Base-by-base conservation (phyloP, 2,113 vertebrate genomes). In the Poeciliopsis prolifica region DNA sequence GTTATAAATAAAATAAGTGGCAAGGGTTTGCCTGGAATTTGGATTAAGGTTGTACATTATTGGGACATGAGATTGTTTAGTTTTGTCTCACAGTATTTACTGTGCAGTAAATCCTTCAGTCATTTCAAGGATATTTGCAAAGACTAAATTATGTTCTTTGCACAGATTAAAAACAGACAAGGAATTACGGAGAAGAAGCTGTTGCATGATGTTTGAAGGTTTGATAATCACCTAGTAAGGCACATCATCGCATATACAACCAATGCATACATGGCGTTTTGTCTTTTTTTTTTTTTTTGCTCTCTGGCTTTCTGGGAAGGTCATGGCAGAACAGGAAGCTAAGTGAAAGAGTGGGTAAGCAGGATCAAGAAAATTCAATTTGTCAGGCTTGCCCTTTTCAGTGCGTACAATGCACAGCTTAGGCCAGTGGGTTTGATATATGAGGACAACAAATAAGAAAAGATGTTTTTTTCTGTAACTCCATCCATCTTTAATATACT, bases 281-380 rank as follows among this genome's bases (percentile, higher is more conserved):
- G 65, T 68, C 66, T 48, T 58, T 75, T 35, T 35, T 35, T 75
- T 66, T 65, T 73, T 67, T 68, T 63, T 48, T 26, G 67, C 64
- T 48, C 64, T 24, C 12, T 62, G 63, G 58, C 68, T 85, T 31
- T 85, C 60, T 74, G 33, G 80, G 42, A 37, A 64, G 74, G 76
- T 42, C 65, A 58, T 1, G 40, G n/a, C 75, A 62, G 48, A 71
- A 65, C 77, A 79, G 66, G 61, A 70, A 79, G 86, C 82, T 84
- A 72, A 82, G 75, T 82, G 79, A 87, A 75, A 70, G 70, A 74
- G 70, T 58, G 30, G 68, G 58, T 77, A 80, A 87, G 75, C 70
- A 80, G 73, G 77, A 82, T 85, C 65, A 81, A 87, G 75, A 86
- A 83, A 80, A 86, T 83, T 81, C 77, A 86, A 86, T 90, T 90